Conservation (phyloP, 2,113 vertebrate species). For the Mobula birostris region DNA sequence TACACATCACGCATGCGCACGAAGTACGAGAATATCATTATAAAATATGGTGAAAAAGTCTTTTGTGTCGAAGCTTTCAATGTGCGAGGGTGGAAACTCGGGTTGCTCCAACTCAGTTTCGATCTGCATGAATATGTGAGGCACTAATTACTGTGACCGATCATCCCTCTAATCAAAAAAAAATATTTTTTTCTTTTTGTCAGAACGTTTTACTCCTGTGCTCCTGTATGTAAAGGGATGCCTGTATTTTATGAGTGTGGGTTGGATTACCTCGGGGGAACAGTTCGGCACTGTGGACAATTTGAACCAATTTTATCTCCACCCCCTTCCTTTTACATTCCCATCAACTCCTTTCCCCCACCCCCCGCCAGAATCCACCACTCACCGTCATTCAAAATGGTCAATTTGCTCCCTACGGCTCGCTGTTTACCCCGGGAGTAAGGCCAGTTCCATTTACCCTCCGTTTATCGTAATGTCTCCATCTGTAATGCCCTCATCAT, state of each 20-base stretch:
- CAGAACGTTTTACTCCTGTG: neutral
- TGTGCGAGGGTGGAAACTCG: slow-evolving; percentile 16
- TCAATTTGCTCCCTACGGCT: no score
- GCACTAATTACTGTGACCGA: neutral
- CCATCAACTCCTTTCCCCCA: no score
- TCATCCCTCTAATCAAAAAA: neutral
- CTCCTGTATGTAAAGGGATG: neutral
- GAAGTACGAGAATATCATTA: slow-evolving; percentile 79
- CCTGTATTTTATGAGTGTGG: slow-evolving; percentile 30
- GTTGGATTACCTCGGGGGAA: no score
- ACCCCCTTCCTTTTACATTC: no score
- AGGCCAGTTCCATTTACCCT: no score
- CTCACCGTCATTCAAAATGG: no score
- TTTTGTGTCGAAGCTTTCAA: slow-evolving; percentile 46
- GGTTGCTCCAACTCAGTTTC: neutral
- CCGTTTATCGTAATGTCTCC: no score
- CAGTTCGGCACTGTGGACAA: neutral
- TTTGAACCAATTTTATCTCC: no score
- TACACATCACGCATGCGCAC: neutral
- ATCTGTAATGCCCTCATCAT: no score
- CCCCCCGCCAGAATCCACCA: no score
- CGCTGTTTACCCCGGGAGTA: no score
- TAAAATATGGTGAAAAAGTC: slow-evolving; percentile 73
- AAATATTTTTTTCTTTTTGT: neutral
- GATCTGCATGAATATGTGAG: slow-evolving; percentile 27